Base-by-base conservation (phyloP, 2,113 vertebrate species). In the Boleophthalmus pectinirostris region DNA sequence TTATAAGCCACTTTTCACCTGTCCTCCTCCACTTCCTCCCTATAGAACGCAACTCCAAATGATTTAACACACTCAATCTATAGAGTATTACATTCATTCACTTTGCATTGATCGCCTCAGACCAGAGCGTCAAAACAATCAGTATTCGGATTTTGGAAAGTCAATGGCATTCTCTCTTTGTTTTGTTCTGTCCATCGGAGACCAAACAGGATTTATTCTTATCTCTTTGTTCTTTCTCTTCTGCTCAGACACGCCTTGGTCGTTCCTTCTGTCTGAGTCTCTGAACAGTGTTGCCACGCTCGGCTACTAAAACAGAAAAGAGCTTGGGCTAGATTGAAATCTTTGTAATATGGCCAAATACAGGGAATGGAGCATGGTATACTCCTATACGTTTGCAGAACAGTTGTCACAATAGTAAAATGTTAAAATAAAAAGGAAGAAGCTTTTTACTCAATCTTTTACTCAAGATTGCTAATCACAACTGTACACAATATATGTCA, bases 311-410 rank as follows among this genome's bases (percentile, higher is more conserved):
- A 69, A 75, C 11, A 64, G 9, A 43, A 64, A 38, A 82, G 35
- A 71, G 69, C 16, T n/a, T 14, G 56, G 69, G n/a, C 53, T 73
- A 69, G 82, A 85, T 70, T 75, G 15, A 43, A 45, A 21, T 75
- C 33, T 73, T 56, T 71, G 63, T 70, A 20, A 54, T 81, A 74
- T 63, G 81, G 16, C 1, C 5, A 24, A 68, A 35, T 49, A 7
- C 11, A 63, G 77, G 29, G 56, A 11, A 25, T 25, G 54, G 54
- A 58, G 7, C 56, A 58, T 5, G 14, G 7, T 51, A 51, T 54
- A 54, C n/a, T 10, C 20, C 9, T 21, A 54, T 54, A 54, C 20
- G 11, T 21, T 18, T 54, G 51, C 8, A 21, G 47, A 20, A 54
- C 20, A 5, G 47, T 51, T 51, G 47, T 51, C 5, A 51, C 16